phyloP scores from a whole-genome alignment of 1,140 invertebrate species.

The Drosophila rufa region DNA sequence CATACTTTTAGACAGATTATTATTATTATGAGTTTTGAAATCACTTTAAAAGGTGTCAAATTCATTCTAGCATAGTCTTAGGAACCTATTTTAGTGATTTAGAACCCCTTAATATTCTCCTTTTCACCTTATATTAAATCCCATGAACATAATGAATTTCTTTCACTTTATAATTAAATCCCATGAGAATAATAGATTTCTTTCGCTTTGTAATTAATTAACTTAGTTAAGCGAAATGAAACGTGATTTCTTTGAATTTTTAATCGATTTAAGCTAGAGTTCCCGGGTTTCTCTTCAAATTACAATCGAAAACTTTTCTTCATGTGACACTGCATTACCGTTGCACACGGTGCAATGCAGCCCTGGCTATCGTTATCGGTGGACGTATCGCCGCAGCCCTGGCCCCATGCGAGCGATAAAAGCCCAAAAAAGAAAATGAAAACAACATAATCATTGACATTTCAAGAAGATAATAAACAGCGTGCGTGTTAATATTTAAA shows the following conservation, averaged over 20 bases:
- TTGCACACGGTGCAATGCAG: neutral
- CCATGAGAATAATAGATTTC: no score
- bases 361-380: slow-evolving; percentile 49
- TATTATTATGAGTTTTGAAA: no score
- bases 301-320: neutral
- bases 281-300: neutral
- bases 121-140: no score
- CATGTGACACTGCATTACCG: neutral
- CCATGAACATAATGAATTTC: no score
- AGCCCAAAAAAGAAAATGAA: slow-evolving; percentile 20
- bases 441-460: slow-evolving; percentile 40
- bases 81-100: no score
- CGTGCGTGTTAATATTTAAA: slow-evolving; percentile 37
- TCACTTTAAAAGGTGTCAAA: no score
- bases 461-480: slow-evolving; percentile 28
- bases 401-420: slow-evolving; percentile 21
- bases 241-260: neutral
- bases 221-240: neutral
- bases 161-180: no score
- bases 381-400: slow-evolving; percentile 30
- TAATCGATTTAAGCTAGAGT: no score
- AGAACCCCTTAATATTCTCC: no score
- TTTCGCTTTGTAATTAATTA: no score
- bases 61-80: no score
- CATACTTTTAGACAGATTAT: no score